Evolutionary conservation across 2,797 vertebrate genomes (phyloP).

Genomic region (Peromyscus eremicus): DNA sequence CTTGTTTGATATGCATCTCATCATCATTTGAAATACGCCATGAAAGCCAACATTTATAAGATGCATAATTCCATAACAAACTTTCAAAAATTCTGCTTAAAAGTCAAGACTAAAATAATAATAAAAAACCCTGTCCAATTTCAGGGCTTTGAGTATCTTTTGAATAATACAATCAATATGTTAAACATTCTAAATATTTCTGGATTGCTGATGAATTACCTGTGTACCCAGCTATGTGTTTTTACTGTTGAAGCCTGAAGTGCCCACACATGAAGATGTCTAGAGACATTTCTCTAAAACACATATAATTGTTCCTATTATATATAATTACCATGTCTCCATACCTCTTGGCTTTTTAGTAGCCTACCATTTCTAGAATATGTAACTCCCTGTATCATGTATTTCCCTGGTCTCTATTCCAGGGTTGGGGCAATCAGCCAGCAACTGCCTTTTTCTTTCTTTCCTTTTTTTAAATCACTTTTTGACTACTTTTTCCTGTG

Average conservation of each 20-base stretch:
- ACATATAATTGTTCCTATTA: background rate
- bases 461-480: background rate
- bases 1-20: background rate
- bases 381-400: background rate
- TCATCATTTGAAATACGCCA: background rate
- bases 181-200: background rate
- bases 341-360: background rate
- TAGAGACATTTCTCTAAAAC: background rate
- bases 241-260: background rate
- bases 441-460: background rate
- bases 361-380: background rate
- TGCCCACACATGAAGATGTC: background rate
- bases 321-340: background rate
- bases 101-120: background rate
- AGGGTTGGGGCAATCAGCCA: background rate
- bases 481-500: background rate
- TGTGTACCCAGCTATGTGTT: background rate
- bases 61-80: background rate
- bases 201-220: background rate
- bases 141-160: background rate
- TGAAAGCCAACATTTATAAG: background rate
- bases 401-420: background rate
- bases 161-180: background rate
- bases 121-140: background rate
- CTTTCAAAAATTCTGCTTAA: background rate